phyloP scores from a whole-genome alignment of 1,140 invertebrate species.

The Drosophila bifasciata region DNA sequence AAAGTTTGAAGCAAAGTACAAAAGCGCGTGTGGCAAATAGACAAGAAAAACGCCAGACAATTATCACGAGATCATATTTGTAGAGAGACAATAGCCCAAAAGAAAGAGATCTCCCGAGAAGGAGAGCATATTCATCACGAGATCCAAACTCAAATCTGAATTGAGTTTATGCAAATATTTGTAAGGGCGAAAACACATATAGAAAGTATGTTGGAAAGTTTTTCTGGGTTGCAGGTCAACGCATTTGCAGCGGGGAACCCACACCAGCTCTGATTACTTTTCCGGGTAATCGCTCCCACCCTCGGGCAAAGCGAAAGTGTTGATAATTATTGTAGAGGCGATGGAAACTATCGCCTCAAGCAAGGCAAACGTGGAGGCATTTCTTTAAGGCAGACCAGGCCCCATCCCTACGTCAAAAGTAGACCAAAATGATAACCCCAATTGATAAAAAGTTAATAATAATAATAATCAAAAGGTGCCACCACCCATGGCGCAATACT shows the following conservation, averaged over 20 bases:
- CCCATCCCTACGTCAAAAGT: constrained; percentile 9
- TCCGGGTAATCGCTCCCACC: constrained; percentile 34
- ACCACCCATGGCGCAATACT: constrained; percentile 6
- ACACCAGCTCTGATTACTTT: constrained; percentile 38
- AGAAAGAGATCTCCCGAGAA: constrained; percentile 1
- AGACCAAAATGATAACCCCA: constrained; percentile 36
- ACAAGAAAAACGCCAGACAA: constrained; percentile 7
- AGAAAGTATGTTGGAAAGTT: constrained; percentile 4
- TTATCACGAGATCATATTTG: constrained; percentile 16
- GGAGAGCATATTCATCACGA: constrained; percentile 8
- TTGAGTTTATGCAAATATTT: constrained; percentile 28
- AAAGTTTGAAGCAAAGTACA: not conserved
- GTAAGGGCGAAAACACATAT: not conserved
- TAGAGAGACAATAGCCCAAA: not conserved
- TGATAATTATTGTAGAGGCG: constrained; percentile 32
- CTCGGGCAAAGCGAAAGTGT: constrained; percentile 24
- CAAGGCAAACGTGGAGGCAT: not conserved
- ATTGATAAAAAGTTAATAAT: constrained; percentile 25
- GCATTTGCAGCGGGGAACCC: too few relatives aligned
- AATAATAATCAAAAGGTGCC: constrained; percentile 11
- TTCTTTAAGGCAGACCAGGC: not conserved
- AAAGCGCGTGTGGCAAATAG: constrained; percentile 4
- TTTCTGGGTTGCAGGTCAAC: constrained; percentile 24
- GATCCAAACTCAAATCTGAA: not conserved
- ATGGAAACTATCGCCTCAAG: constrained; percentile 1